phyloP scores from a whole-genome alignment of 1,140 invertebrate genomes.

The Drosophila pseudoananassae region DNA sequence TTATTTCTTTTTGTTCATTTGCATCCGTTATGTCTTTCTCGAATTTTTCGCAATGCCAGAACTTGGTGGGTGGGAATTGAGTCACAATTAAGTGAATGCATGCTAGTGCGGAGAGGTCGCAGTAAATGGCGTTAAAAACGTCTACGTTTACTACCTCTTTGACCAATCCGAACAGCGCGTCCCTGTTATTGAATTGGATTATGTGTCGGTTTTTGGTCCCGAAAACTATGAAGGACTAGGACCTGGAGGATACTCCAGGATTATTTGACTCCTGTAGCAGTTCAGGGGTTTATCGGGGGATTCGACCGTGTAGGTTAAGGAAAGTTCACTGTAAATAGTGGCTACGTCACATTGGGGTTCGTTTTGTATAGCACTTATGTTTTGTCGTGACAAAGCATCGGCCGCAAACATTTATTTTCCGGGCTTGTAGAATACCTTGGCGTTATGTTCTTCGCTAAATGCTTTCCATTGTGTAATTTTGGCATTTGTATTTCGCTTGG shows the following conservation, averaged over 20 bases:
- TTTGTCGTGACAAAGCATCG: no score
- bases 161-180: neutral
- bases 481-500: neutral
- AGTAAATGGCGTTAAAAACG: conserved; percentile 7
- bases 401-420: neutral
- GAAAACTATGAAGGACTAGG: no score
- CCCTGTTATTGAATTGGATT: no score
- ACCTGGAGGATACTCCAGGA: no score
- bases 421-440: neutral
- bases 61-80: conserved; percentile 18
- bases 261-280: neutral
- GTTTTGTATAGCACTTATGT: no score
- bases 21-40: neutral
- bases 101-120: no score
- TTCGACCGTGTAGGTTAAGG: no score
- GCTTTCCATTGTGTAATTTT: neutral
- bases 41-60: conserved; percentile 23
- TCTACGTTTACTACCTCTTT: conserved; percentile 21
- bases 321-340: no score
- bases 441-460: neutral
- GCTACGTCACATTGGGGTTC: no score
- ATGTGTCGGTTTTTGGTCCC: no score
- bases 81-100: conserved; percentile 13
- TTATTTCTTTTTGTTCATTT: conserved; percentile 17
- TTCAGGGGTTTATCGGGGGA: no score